These are phyloP conservation scores for Dermatemys mawii DNA, from an alignment of 2,113 vertebrate species.

Conservation along the genomic window DNA sequence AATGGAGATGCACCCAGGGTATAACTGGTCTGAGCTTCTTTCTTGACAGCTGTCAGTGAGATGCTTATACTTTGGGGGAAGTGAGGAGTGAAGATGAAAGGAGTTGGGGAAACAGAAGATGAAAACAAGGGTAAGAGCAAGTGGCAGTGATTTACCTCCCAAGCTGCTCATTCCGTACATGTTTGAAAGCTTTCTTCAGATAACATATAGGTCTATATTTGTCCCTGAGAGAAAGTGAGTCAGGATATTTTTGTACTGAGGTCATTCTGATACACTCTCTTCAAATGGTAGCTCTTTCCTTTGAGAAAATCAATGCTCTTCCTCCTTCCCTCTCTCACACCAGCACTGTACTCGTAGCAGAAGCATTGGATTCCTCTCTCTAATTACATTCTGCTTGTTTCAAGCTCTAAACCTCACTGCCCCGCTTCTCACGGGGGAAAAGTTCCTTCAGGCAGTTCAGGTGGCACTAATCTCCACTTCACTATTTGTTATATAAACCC, in stretches of 20 bases:
- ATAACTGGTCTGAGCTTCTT: neutral
- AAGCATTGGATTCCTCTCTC: neutral
- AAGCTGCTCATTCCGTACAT: constrained; percentile 53
- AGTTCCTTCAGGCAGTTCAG: neutral
- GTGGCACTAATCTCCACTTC: neutral
- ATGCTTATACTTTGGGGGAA: neutral
- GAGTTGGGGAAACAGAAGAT: neutral
- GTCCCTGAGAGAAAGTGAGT: constrained; percentile 24
- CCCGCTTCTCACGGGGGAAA: neutral
- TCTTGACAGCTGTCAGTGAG: neutral
- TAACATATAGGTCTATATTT: constrained; percentile 62
- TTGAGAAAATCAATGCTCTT: constrained; percentile 47
- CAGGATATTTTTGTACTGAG: constrained; percentile 68
- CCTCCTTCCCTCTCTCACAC: neutral
- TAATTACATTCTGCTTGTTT: neutral
- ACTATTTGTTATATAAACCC: neutral
- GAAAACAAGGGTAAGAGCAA: neutral
- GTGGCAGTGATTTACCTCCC: constrained; percentile 32
- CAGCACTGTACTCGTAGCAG: neutral
- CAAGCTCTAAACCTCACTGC: neutral
- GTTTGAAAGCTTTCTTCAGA: constrained; percentile 32
- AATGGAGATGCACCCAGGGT: neutral
- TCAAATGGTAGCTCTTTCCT: constrained; percentile 55
- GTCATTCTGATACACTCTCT: constrained; percentile 59
- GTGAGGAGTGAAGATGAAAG: neutral